These are phyloP conservation scores for Erpornis zantholeuca DNA, from an alignment of 2,113 vertebrate genomes.

Conservation along the genomic window DNA sequence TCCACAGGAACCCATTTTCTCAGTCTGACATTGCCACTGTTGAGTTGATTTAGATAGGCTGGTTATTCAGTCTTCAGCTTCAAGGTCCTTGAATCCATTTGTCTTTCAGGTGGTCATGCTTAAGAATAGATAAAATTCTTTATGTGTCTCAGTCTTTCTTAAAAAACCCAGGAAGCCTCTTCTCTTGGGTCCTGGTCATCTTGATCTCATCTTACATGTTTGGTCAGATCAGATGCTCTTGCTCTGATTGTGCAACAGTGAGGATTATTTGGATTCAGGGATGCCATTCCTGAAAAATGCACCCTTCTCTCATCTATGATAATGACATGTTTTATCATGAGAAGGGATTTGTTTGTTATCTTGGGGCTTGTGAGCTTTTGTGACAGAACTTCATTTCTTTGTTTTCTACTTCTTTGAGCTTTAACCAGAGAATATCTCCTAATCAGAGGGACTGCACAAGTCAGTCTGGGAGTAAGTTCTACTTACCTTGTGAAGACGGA, in stretches of 20 bases:
- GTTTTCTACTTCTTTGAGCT: background rate
- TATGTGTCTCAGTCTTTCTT: background rate
- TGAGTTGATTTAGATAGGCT: background rate
- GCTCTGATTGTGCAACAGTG: background rate
- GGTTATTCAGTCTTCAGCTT: background rate
- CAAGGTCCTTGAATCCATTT: background rate
- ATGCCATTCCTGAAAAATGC: background rate
- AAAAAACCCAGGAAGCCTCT: background rate
- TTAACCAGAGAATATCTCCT: background rate
- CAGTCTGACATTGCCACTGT: background rate
- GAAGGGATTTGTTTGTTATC: background rate
- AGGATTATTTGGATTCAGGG: background rate
- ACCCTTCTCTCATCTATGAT: background rate
- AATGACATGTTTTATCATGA: background rate
- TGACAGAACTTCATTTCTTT: background rate
- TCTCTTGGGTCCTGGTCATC: background rate
- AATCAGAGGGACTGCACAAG: background rate
- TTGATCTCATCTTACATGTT: background rate
- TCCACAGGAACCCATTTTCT: background rate
- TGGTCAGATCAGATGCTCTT: background rate
- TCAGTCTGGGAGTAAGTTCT: background rate
- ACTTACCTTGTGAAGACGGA: background rate
- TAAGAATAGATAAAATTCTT: background rate
- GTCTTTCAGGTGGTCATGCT: background rate
- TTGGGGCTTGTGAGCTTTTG: background rate